Evolutionary conservation across 2,888 invertebrate species (phyloP).

Genomic region (Tachina fera): DNA sequence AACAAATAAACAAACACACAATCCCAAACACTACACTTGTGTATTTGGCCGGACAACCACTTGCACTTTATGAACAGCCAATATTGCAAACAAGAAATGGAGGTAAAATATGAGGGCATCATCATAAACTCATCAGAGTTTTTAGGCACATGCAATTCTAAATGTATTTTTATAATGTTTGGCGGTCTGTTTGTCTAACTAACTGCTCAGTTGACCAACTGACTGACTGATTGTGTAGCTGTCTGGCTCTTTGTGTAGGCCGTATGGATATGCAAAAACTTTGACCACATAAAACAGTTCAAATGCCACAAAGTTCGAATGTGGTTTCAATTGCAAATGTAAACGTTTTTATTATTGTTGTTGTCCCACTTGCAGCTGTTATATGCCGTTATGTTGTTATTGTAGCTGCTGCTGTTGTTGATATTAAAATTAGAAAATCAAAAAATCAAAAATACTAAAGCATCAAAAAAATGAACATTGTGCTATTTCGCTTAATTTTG

Average conservation of each 20-base stretch:
- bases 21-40: neutral
- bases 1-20: constrained; percentile 35
- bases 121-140: constrained; percentile 62
- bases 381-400: constrained; percentile 39
- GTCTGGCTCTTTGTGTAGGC: constrained; percentile 47
- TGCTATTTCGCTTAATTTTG: constrained; percentile 22
- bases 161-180: neutral
- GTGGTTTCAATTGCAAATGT: constrained; percentile 66
- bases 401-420: constrained; percentile 37
- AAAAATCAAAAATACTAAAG: constrained; percentile 62
- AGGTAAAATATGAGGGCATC: constrained; percentile 68
- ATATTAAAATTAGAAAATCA: constrained; percentile 65
- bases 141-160: neutral
- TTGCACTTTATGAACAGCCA: constrained; percentile 56
- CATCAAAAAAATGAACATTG: constrained; percentile 67
- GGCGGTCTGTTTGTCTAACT: constrained; percentile 22
- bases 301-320: constrained; percentile 74
- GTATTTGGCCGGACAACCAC: constrained; percentile 42
- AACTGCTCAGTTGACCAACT: neutral
- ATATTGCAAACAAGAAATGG: constrained; percentile 51
- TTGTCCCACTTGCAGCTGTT: constrained; percentile 42
- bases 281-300: constrained; percentile 74
- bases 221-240: constrained; percentile 30
- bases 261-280: constrained; percentile 63
- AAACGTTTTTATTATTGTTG: constrained; percentile 16